Conservation (phyloP, 2,797 vertebrate species). For the Schizopygopsis malacanthus region DNA sequence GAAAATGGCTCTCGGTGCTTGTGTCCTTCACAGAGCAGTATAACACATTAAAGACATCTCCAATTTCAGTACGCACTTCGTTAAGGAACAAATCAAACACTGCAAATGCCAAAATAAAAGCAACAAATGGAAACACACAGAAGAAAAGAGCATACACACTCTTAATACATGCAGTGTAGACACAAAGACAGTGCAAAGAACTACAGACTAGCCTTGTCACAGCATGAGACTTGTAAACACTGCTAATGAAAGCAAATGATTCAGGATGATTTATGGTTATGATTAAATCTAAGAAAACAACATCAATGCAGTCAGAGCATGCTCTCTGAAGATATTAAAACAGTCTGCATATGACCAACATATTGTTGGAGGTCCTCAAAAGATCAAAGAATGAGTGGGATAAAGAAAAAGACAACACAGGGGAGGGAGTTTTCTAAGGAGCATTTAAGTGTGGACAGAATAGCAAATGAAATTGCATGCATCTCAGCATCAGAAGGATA, state of each 20-base stretch:
- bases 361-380: conserved; percentile 29
- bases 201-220: conserved; percentile 14
- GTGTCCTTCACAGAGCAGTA: conserved; percentile 91
- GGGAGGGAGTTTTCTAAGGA: conserved; percentile 11
- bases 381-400: conserved; percentile 22
- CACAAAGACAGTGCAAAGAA: conserved; percentile 39
- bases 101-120: not conserved
- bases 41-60: conserved; percentile 90
- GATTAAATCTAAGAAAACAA: conserved; percentile 52
- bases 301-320: conserved; percentile 25
- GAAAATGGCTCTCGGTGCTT: conserved; percentile 87
- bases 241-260: conserved; percentile 33
- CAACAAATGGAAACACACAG: not conserved
- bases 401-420: not conserved
- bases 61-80: conserved; percentile 84
- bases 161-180: not conserved
- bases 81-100: conserved; percentile 80
- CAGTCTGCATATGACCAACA: conserved; percentile 29
- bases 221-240: conserved; percentile 24
- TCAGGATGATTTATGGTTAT: conserved; percentile 32
- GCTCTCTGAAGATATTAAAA: conserved; percentile 32
- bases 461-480: conserved; percentile 28
- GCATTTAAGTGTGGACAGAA: conserved; percentile 28
- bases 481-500: conserved; percentile 87
- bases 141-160: not conserved